A percentile compares a stretch with the other conserved stretches of the same genome.
These are phyloP conservation scores for Amphiprion ocellaris DNA, from an alignment of 2,113 vertebrate genomes.

Conservation along the genomic window DNA sequence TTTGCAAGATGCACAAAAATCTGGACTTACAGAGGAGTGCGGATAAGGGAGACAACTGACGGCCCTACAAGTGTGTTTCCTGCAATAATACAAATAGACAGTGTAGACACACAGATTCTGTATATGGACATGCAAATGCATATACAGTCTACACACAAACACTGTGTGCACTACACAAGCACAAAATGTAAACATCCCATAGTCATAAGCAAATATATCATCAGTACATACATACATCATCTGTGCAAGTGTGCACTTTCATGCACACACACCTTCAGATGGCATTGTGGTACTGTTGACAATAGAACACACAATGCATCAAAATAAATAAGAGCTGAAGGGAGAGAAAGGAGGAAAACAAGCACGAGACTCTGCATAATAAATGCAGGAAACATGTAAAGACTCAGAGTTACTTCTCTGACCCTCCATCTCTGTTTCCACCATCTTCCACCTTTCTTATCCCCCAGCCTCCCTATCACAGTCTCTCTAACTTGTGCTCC, in stretches of 20 bases:
- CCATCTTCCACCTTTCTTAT: neutral
- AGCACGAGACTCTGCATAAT: constrained; percentile 69
- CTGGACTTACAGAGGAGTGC: neutral
- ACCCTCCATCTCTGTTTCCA: constrained; percentile 8
- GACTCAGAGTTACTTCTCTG: constrained; percentile 29
- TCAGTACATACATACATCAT: constrained; percentile 37
- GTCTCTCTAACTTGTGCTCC: neutral
- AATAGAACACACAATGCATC: constrained; percentile 27
- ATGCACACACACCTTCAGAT: constrained; percentile 21
- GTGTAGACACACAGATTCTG: neutral
- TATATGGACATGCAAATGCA: constrained; percentile 12
- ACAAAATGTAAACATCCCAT: constrained; percentile 34
- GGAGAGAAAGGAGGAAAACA: constrained; percentile 13
- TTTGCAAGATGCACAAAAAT: neutral
- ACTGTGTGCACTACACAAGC: neutral
- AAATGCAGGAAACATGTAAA: constrained; percentile 67
- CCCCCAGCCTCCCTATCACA: neutral
- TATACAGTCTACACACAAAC: constrained; percentile 12
- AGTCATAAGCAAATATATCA: constrained; percentile 46
- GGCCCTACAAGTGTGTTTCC: neutral
- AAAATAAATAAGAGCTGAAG: constrained; percentile 55
- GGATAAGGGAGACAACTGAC: neutral
- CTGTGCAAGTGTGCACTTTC: constrained; percentile 15
- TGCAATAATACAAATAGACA: neutral
- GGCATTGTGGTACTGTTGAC: constrained; percentile 37